phyloP scores from a whole-genome alignment of 92 coral and sea anemone species.

The Paragorgia papillata region DNA sequence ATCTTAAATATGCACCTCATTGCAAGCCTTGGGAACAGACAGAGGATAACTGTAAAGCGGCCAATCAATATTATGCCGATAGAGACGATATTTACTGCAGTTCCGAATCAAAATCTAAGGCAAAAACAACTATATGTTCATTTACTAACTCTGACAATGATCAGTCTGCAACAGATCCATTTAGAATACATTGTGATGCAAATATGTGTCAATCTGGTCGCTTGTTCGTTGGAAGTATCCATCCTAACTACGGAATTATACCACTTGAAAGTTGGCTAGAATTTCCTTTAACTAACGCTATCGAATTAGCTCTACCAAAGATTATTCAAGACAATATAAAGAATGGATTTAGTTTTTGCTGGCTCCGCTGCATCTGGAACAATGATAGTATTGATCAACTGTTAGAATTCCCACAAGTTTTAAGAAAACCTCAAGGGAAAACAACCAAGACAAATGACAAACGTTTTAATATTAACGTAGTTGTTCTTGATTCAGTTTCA shows the following conservation, averaged over 20 bases:
- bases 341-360: slow-evolving; percentile 61
- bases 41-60: not conserved
- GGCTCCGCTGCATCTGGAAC: slow-evolving; percentile 53
- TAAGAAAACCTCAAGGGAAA: not conserved
- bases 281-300: slow-evolving; percentile 45
- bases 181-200: not conserved
- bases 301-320: slow-evolving; percentile 55
- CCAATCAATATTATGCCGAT: not conserved
- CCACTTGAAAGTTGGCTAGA: slow-evolving; percentile 55
- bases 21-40: not conserved
- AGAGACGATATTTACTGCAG: not conserved
- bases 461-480: slow-evolving; percentile 55
- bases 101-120: not conserved
- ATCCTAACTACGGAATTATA: slow-evolving; percentile 67
- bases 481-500: slow-evolving; percentile 75
- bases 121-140: not conserved
- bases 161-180: not conserved
- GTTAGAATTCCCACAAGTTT: slow-evolving; percentile 51
- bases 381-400: slow-evolving; percentile 57
- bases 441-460: not conserved
- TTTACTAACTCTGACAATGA: not conserved
- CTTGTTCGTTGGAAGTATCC: slow-evolving; percentile 61
- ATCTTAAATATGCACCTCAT: not conserved
- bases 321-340: slow-evolving; percentile 19
- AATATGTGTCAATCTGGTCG: not conserved